Percentiles rank a stretch among this genome's conserved stretches.
Conservation (phyloP, 2,888 invertebrate species). For the Cephus sareptanus region DNA sequence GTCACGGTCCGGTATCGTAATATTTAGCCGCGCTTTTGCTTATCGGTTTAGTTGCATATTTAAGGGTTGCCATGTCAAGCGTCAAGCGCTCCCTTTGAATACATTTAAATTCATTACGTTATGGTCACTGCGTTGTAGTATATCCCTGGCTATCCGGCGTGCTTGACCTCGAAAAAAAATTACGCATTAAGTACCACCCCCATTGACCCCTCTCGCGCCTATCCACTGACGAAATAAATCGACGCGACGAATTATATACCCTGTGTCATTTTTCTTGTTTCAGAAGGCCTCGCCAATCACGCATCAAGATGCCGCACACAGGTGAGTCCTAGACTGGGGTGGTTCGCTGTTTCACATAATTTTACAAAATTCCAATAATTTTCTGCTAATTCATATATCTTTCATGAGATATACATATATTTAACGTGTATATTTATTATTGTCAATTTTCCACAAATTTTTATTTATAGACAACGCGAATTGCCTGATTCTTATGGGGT, state of each 20-base stretch:
- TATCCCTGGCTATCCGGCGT: slow-evolving; percentile 8
- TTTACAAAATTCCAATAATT: not conserved
- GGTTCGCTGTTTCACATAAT: not conserved
- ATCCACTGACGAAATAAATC: not conserved
- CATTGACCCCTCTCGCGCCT: not conserved
- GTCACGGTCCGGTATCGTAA: slow-evolving; percentile 51
- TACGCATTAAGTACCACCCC: slow-evolving; percentile 3
- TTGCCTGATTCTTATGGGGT: not conserved
- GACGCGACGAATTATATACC: not conserved
- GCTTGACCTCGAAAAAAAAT: slow-evolving; percentile 9
- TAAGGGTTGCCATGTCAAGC: slow-evolving; percentile 63
- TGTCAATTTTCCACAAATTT: not conserved
- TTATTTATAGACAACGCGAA: not conserved
- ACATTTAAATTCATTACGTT: slow-evolving; percentile 64
- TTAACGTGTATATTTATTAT: not conserved
- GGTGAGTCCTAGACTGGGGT: slow-evolving; percentile 29
- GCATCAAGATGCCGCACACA: slow-evolving; percentile 39
- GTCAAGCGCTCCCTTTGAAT: slow-evolving; percentile 63
- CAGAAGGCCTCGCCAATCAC: slow-evolving; percentile 38
- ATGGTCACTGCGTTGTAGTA: slow-evolving; percentile 37
- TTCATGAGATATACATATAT: not conserved
- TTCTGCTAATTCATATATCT: not conserved
- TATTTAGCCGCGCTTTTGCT: slow-evolving; percentile 55
- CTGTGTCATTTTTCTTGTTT: slow-evolving; percentile 35
- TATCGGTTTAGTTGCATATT: slow-evolving; percentile 60